These are phyloP conservation scores for Columba livia DNA, from an alignment of 2,113 vertebrate species.

Conservation along the genomic window DNA sequence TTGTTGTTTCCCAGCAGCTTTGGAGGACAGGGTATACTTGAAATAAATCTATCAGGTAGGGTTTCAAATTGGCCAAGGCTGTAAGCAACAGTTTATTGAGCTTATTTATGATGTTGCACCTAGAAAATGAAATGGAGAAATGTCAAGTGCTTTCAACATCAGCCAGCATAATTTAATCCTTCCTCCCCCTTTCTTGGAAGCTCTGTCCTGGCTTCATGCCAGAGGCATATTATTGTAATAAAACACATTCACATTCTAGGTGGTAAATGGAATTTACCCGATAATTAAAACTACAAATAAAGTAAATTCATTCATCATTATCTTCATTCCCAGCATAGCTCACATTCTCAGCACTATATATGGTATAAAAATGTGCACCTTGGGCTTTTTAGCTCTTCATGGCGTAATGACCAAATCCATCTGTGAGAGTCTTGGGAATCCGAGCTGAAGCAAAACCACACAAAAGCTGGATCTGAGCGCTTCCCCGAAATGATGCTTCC, in stretches of 20 bases:
- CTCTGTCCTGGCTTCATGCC: constrained; percentile 17
- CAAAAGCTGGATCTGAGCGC: neutral
- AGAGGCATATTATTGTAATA: constrained; percentile 33
- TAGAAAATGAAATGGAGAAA: constrained; percentile 60
- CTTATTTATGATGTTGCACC: constrained; percentile 60
- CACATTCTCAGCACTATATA: constrained; percentile 18
- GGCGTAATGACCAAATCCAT: constrained; percentile 12
- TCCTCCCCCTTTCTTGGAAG: constrained; percentile 12
- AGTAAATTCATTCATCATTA: constrained; percentile 26
- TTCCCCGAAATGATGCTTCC: neutral
- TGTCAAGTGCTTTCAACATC: constrained; percentile 45
- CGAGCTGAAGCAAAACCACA: constrained; percentile 26
- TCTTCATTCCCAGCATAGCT: constrained; percentile 9
- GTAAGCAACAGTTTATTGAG: constrained; percentile 44
- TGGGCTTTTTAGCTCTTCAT: constrained; percentile 25
- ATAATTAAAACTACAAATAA: constrained; percentile 61
- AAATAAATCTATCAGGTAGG: constrained; percentile 53
- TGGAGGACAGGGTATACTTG: constrained; percentile 30
- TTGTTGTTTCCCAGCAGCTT: constrained; percentile 42
- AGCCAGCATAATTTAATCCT: constrained; percentile 14
- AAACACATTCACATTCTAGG: constrained; percentile 33
- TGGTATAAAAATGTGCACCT: constrained; percentile 46
- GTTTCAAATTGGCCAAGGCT: constrained; percentile 27
- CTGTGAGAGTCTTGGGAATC: constrained; percentile 17
- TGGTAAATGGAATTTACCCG: constrained; percentile 43